Base-by-base conservation (phyloP, 2,888 invertebrate species). In the Ommatoiulus sabulosus region DNA sequence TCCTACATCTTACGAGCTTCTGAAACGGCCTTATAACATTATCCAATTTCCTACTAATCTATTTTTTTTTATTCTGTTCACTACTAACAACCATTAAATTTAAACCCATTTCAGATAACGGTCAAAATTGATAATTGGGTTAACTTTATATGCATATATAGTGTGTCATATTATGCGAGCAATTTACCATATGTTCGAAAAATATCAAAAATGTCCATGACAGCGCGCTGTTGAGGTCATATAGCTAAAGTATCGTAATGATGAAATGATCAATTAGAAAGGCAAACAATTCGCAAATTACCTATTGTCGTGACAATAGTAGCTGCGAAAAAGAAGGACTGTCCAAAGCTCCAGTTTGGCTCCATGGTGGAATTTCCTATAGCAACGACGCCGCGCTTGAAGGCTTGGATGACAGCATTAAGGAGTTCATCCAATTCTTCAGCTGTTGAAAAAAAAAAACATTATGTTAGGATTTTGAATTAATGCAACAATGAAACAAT, bases 291-390 rank as follows among this genome's bases (percentile, higher is more conserved):
- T 46, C 7, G 7, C 8, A 46, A 52, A 52, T 72, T 93, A 96
- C 96, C 96, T 90, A 97, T 97, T 87, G 97, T 97, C n/a, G 97
- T 97, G 90, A 97, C 95, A 10, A 97, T 95, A 0, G 97, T 97
- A 87, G 96, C 95, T 0, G 97, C 95, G 93, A 97, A 97, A 94
- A 97, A 97, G 89, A 97, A 93, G 0, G 97, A 96, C 92, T 97
- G 97, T 43, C 97, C 97, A 92, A 97, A 97, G 92, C 96, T 96
- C 97, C 97, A 97, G 93, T 97, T 97, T 15, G 96, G 95, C 90
- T 96, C 96, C 2, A 95, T 95, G 87, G 96, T 95, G 46, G 95
- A 95, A 93, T 97, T 97, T 89, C 94, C 94, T 0, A 95, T 94
- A 0, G 96, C 96, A 0, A 96, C 95, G 84, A 97, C 96, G 0